Conservation (phyloP, 2,797 vertebrate genomes). For the Discoglossus pictus region DNA sequence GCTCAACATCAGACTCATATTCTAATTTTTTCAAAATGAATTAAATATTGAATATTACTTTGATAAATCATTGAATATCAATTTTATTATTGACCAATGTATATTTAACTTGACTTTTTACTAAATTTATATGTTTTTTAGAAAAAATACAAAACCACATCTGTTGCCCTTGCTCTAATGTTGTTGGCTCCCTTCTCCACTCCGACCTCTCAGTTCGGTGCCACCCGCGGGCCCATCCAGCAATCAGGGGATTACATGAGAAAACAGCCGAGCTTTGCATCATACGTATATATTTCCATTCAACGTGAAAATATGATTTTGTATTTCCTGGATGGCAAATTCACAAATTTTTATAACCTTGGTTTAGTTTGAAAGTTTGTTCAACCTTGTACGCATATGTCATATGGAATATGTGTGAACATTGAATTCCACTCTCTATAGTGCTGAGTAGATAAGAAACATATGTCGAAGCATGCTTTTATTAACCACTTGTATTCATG, state of each 20-base stretch:
- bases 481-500: slow-evolving; percentile 38
- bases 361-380: slow-evolving; percentile 33
- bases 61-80: too few relatives aligned
- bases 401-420: slow-evolving; percentile 34
- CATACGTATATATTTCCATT: not conserved
- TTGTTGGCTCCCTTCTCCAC: too few relatives aligned
- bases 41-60: too few relatives aligned
- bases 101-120: too few relatives aligned
- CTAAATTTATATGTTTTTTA: too few relatives aligned
- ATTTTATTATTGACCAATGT: too few relatives aligned
- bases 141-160: too few relatives aligned
- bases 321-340: not conserved
- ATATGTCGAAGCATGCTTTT: slow-evolving; percentile 23
- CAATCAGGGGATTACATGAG: not conserved
- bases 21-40: too few relatives aligned
- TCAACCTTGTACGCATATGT: slow-evolving; percentile 41
- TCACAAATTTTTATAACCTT: slow-evolving; percentile 37
- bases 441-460: slow-evolving; percentile 38
- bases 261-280: not conserved
- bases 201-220: too few relatives aligned
- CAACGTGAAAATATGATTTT: not conserved
- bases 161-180: too few relatives aligned
- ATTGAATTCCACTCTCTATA: slow-evolving; percentile 27
- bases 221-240: not conserved
- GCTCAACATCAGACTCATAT: too few relatives aligned